These are phyloP conservation scores for Cabera pusaria DNA, from an alignment of 2,888 invertebrate genomes.

Conservation along the genomic window DNA sequence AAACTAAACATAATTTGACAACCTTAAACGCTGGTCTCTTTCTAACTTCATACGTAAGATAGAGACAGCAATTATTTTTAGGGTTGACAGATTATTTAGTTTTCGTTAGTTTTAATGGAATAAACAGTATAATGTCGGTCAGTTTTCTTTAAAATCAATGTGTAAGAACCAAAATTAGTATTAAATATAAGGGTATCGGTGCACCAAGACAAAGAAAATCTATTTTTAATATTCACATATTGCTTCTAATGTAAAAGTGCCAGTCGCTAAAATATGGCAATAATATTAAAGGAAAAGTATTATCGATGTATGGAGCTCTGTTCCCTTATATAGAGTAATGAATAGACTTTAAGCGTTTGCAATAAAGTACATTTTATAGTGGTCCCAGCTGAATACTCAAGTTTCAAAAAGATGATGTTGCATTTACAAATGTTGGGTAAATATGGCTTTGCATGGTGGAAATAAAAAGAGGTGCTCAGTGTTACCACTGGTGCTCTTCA, in stretches of 20 bases:
- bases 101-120: too few species aligned
- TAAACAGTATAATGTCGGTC: slow-evolving; percentile 20
- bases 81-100: too few species aligned
- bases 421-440: slow-evolving; percentile 34
- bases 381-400: slow-evolving; percentile 32
- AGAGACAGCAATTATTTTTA: too few species aligned
- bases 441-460: slow-evolving; percentile 38
- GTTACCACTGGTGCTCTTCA: slow-evolving; percentile 59
- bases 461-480: slow-evolving; percentile 58
- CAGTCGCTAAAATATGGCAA: slow-evolving; percentile 51
- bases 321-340: slow-evolving; percentile 34
- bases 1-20: too few species aligned
- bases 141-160: slow-evolving; percentile 34
- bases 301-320: slow-evolving; percentile 28
- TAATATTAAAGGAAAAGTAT: slow-evolving; percentile 48
- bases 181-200: slow-evolving; percentile 54
- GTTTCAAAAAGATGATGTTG: slow-evolving; percentile 18
- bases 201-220: slow-evolving; percentile 60
- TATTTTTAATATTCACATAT: slow-evolving; percentile 73
- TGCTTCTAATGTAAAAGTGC: slow-evolving; percentile 57
- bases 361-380: slow-evolving; percentile 55
- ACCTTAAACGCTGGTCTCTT: too few species aligned
- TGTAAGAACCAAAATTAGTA: slow-evolving; percentile 55
- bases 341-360: slow-evolving; percentile 47
- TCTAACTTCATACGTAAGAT: too few species aligned